Percentiles rank a stretch among this genome's conserved stretches.
These are phyloP conservation scores for Pholis gunnellus DNA, from an alignment of 2,113 vertebrate genomes.

Conservation along the genomic window DNA sequence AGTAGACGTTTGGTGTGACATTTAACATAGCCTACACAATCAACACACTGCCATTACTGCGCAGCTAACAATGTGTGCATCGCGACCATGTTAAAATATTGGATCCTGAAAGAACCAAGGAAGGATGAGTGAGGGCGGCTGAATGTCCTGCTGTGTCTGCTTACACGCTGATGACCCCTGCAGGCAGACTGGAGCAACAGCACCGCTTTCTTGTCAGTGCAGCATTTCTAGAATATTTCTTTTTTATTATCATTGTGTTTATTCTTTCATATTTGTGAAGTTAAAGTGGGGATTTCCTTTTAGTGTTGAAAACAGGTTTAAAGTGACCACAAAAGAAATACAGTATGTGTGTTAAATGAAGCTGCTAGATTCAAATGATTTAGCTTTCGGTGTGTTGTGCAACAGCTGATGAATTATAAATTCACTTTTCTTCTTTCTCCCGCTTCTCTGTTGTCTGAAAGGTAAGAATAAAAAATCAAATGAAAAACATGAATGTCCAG, in stretches of 20 bases:
- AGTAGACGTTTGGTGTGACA: neutral
- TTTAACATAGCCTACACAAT: neutral
- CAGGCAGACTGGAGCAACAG: constrained; percentile 24
- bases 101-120: neutral
- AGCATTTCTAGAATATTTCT: neutral
- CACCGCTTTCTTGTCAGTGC: neutral
- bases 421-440: neutral
- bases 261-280: neutral
- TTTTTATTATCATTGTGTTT: neutral
- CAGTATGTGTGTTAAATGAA: neutral
- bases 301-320: neutral
- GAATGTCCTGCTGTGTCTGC: neutral
- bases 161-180: constrained; percentile 62
- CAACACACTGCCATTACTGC: neutral
- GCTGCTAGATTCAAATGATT: neutral
- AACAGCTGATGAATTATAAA: neutral
- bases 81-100: neutral
- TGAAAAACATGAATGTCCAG: neutral
- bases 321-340: neutral
- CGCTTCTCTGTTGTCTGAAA: neutral
- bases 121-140: neutral
- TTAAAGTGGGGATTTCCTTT: neutral
- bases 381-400: neutral
- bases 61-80: neutral
- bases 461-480: neutral